Percentiles rank a stretch among this genome's conserved stretches.
Evolutionary conservation across 2,888 invertebrate species (phyloP).

Genomic region (Hylaea fasciaria): DNA sequence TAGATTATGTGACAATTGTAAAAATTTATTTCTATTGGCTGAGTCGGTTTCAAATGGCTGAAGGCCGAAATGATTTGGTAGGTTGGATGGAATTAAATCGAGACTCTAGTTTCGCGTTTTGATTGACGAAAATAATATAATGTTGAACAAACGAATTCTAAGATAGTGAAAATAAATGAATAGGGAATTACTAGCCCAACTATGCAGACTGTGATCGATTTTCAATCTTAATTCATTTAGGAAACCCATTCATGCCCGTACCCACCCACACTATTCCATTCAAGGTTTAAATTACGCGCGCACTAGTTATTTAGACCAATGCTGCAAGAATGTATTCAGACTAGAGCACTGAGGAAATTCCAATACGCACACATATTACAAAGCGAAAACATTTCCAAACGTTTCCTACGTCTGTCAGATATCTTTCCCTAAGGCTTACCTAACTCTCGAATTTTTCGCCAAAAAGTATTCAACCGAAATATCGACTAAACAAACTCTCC

Average conservation of each 20-base stretch:
- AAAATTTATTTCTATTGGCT: slow-evolving; percentile 10
- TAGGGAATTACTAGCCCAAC: too few relatives aligned
- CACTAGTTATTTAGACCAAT: too few relatives aligned
- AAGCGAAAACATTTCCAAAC: not conserved
- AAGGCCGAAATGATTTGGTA: slow-evolving; percentile 29
- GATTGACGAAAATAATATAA: slow-evolving; percentile 6
- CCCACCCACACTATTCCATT: too few relatives aligned
- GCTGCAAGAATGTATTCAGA: too few relatives aligned
- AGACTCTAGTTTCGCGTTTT: slow-evolving; percentile 8
- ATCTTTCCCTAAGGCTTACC: not conserved
- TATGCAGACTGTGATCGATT: too few relatives aligned
- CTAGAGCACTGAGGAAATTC: too few relatives aligned
- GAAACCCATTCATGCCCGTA: too few relatives aligned
- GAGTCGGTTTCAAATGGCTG: slow-evolving; percentile 16
- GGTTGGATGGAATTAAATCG: too few relatives aligned
- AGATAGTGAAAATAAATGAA: not conserved
- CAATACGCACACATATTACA: too few relatives aligned
- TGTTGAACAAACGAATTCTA: not conserved
- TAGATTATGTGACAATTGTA: not conserved
- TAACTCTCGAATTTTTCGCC: slow-evolving; percentile 1
- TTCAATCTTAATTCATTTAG: too few relatives aligned
- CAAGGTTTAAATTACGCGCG: too few relatives aligned
- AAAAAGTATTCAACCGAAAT: slow-evolving; percentile 17
- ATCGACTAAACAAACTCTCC: slow-evolving; percentile 25
- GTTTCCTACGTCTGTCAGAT: not conserved